phyloP scores from a whole-genome alignment of 2,113 vertebrate genomes.

The Gadus macrocephalus region DNA sequence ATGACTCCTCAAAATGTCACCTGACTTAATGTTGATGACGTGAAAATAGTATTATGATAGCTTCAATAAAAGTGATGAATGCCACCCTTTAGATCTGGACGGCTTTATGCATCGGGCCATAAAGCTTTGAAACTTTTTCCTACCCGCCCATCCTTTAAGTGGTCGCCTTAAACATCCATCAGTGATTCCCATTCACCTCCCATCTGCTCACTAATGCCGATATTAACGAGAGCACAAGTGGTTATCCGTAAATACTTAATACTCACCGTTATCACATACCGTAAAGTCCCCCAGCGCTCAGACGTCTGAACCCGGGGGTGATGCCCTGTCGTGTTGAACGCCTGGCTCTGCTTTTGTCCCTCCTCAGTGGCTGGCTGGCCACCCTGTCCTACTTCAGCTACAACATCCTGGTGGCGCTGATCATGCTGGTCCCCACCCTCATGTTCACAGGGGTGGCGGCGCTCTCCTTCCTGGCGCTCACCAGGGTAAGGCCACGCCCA shows the following conservation, averaged over 20 bases:
- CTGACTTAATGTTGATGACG: slow-evolving; percentile 49
- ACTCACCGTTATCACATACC: not conserved
- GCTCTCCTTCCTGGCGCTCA: slow-evolving; percentile 90
- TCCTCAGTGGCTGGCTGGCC: slow-evolving; percentile 88
- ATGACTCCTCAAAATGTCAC: slow-evolving; percentile 53
- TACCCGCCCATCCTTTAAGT: too few relatives aligned
- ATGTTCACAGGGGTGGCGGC: slow-evolving; percentile 89
- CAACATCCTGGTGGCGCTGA: slow-evolving; percentile 83
- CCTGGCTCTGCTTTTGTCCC: not conserved
- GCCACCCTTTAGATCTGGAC: slow-evolving; percentile 48
- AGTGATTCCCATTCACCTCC: slow-evolving; percentile 34
- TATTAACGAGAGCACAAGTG: slow-evolving; percentile 8
- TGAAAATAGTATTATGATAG: slow-evolving; percentile 56
- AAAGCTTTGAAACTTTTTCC: slow-evolving; percentile 38
- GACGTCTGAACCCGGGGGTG: slow-evolving; percentile 1
- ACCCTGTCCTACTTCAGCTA: slow-evolving; percentile 91
- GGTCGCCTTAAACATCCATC: slow-evolving; percentile 29
- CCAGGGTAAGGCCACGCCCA: slow-evolving; percentile 75
- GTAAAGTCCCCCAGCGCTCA: not conserved
- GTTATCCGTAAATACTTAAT: slow-evolving; percentile 12
- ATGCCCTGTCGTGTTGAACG: not conserved
- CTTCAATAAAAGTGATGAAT: slow-evolving; percentile 60
- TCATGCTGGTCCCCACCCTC: slow-evolving; percentile 93
- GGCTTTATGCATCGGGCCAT: slow-evolving; percentile 34
- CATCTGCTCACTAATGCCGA: slow-evolving; percentile 34